Conservation (phyloP, 1,140 invertebrate genomes). For the Eubasilissa regina region DNA sequence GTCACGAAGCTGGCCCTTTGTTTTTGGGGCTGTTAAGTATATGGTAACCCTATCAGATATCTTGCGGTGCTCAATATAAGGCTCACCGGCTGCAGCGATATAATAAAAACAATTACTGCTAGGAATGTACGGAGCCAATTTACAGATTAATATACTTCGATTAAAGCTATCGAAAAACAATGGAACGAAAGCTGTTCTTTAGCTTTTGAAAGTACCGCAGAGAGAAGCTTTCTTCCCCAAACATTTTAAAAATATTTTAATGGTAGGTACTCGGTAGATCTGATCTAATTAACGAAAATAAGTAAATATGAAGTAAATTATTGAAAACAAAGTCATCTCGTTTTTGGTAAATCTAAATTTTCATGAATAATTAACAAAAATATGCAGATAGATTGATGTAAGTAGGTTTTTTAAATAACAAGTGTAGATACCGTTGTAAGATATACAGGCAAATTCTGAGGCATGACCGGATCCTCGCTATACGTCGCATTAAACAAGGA, state of each 20-base stretch:
- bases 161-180: constrained; percentile 27
- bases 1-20: background rate
- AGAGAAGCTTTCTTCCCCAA: background rate
- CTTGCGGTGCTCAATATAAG: background rate
- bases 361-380: no score
- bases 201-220: constrained; percentile 16
- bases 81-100: background rate
- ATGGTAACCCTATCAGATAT: constrained; percentile 16
- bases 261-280: no score
- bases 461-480: no score
- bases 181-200: background rate
- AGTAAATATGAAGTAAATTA: no score
- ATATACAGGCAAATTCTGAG: no score
- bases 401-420: no score
- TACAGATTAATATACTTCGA: constrained; percentile 20
- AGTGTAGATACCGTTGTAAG: no score
- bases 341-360: no score
- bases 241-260: constrained; percentile 5
- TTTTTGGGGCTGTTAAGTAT: background rate
- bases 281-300: no score
- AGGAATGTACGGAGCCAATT: constrained; percentile 1
- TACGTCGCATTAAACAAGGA: no score
- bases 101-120: constrained; percentile 29
- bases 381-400: no score
- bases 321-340: no score